Percentiles rank a stretch among this genome's conserved stretches.
phyloP scores from a whole-genome alignment of 2,797 vertebrate genomes.

The Hybognathus amarus region DNA sequence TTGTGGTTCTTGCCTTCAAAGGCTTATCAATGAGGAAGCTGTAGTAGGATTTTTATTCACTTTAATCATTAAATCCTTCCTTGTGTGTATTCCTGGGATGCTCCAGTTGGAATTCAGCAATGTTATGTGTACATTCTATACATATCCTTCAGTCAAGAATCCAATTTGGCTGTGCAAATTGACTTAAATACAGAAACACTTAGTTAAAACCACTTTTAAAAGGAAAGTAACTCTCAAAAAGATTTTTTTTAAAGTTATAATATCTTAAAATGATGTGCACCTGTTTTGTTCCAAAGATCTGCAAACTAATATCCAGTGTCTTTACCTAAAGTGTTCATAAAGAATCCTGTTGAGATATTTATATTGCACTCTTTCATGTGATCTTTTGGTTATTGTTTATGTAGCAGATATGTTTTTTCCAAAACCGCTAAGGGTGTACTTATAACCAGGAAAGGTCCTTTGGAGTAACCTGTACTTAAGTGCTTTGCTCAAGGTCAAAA shows the following conservation, averaged over 20 bases:
- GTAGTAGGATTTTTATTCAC: conserved; percentile 14
- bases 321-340: not conserved
- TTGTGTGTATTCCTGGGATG: not conserved
- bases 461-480: conserved; percentile 3
- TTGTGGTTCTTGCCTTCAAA: not conserved
- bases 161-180: conserved; percentile 22
- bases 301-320: not conserved
- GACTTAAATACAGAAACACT: not conserved
- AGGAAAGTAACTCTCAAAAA: not conserved
- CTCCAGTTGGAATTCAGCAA: not conserved
- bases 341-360: not conserved
- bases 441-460: not conserved
- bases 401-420: not conserved
- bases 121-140: not conserved
- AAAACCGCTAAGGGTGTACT: not conserved
- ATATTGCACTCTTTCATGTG: not conserved
- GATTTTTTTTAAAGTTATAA: not conserved
- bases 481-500: conserved; percentile 24
- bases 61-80: not conserved
- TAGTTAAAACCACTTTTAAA: not conserved
- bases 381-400: not conserved
- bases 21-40: not conserved
- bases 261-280: not conserved
- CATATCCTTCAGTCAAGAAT: not conserved
- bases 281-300: not conserved